A percentile compares a stretch with the other conserved stretches of the same genome.
Evolutionary conservation across 2,113 vertebrate species (phyloP).

Genomic region (Drymodes brunneopygia): DNA sequence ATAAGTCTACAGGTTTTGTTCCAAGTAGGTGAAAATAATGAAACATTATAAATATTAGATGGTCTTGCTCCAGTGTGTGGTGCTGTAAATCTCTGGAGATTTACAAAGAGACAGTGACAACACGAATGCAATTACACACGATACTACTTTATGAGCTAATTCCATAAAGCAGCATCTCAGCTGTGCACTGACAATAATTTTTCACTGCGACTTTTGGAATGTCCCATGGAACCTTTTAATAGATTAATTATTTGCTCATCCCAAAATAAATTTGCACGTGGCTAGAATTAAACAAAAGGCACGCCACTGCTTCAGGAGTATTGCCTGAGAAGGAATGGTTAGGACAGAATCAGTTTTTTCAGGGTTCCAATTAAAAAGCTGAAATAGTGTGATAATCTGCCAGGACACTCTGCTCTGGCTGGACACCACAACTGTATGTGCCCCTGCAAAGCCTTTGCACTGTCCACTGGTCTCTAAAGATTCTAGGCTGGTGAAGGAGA

Average conservation of each 20-base stretch:
- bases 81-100: conserved; percentile 58
- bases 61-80: conserved; percentile 17
- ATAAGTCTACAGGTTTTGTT: neutral
- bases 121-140: conserved; percentile 44
- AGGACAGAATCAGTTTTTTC: neutral
- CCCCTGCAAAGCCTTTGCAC: neutral
- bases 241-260: conserved; percentile 52
- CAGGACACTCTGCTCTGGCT: neutral
- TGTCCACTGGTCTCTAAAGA: neutral
- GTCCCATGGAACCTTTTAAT: conserved; percentile 51
- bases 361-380: neutral
- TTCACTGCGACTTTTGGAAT: conserved; percentile 17
- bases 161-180: conserved; percentile 53
- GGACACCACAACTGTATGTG: accelerated
- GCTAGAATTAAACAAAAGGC: conserved; percentile 4
- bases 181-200: conserved; percentile 38
- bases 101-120: conserved; percentile 51
- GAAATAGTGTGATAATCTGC: neutral
- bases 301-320: neutral
- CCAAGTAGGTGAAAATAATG: conserved; percentile 16
- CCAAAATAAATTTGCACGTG: conserved; percentile 42
- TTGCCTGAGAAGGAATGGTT: neutral
- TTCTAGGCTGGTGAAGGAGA: neutral
- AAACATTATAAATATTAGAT: conserved; percentile 64
- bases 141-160: conserved; percentile 52